phyloP scores from a whole-genome alignment of 2,797 vertebrate species.

The Lagorchestes hirsutus region DNA sequence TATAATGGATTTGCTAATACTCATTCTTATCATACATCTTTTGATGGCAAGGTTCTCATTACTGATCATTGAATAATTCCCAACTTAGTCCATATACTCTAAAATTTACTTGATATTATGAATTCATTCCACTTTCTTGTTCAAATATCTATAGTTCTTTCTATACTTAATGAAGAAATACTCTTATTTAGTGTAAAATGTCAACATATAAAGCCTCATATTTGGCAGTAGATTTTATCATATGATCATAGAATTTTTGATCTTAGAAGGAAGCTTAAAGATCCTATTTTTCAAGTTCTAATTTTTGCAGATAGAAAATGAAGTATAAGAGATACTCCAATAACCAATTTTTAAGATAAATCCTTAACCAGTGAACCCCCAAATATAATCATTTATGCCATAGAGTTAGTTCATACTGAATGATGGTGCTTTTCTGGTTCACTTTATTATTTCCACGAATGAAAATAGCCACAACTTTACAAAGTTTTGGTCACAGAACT shows the following conservation, averaged over 20 bases:
- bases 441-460: neutral
- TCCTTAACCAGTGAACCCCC: neutral
- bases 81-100: conserved; percentile 70
- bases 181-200: conserved; percentile 45
- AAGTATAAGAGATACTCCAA: too few species aligned
- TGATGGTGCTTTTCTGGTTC: neutral
- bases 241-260: too few species aligned
- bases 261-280: too few species aligned
- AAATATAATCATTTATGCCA: neutral
- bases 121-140: conserved; percentile 70
- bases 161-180: conserved; percentile 56
- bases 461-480: neutral
- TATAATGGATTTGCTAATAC: conserved; percentile 83
- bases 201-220: neutral
- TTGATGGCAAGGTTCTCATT: conserved; percentile 76
- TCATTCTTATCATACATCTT: conserved; percentile 79
- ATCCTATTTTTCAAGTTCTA: too few species aligned
- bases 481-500: too few species aligned
- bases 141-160: conserved; percentile 56
- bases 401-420: too few species aligned
- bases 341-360: too few species aligned
- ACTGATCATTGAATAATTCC: conserved; percentile 78
- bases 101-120: conserved; percentile 74
- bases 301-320: too few species aligned
- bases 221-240: conserved; percentile 41